Evolutionary conservation across 2,113 vertebrate genomes (phyloP).

Genomic region (Alosa alosa): DNA sequence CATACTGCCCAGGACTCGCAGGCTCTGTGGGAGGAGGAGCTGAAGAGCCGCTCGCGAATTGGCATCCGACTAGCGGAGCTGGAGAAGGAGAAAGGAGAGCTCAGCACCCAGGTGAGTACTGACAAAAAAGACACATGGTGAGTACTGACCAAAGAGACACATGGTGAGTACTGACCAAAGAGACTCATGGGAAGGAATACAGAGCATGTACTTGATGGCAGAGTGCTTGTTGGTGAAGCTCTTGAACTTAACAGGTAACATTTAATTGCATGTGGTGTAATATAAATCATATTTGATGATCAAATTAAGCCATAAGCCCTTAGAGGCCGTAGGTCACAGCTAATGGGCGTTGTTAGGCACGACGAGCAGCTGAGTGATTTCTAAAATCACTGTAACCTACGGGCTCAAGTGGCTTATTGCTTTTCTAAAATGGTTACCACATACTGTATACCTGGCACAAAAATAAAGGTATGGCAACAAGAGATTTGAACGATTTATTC

Average conservation of each 20-base stretch:
- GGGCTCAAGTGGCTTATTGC: too few relatives aligned
- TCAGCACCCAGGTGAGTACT: slow-evolving; percentile 67
- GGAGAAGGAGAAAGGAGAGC: slow-evolving; percentile 74
- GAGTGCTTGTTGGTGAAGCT: neutral
- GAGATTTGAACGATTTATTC: too few relatives aligned
- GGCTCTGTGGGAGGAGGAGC: slow-evolving; percentile 80
- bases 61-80: slow-evolving; percentile 77
- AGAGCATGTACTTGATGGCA: neutral
- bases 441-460: too few relatives aligned
- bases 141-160: neutral
- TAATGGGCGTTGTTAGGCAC: too few relatives aligned
- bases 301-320: too few relatives aligned
- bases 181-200: neutral
- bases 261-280: neutral
- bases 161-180: neutral
- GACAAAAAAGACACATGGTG: too few relatives aligned
- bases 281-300: too few relatives aligned
- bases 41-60: slow-evolving; percentile 76
- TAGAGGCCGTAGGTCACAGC: too few relatives aligned
- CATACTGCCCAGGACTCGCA: slow-evolving; percentile 75
- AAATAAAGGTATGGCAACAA: too few relatives aligned
- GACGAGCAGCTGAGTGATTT: too few relatives aligned
- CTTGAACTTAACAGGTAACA: neutral
- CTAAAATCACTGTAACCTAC: too few relatives aligned
- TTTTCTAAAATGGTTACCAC: too few relatives aligned